A percentile compares a stretch with the other conserved stretches of the same genome.
phyloP scores from a whole-genome alignment of 2,113 vertebrate genomes.

The Octodon degus region DNA sequence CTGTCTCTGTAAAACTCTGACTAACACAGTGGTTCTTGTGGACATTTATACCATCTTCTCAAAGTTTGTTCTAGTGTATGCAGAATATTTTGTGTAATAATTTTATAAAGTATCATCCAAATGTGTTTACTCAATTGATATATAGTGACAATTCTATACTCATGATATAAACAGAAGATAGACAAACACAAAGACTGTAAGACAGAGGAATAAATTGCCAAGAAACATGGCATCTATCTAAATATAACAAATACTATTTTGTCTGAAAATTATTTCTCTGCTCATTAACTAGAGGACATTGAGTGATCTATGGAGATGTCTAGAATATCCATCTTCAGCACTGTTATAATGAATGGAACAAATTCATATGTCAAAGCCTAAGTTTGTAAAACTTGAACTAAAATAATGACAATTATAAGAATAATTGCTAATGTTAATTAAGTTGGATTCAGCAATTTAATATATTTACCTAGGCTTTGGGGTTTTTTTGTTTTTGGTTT shows the following conservation, averaged over 20 bases:
- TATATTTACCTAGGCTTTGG: not conserved
- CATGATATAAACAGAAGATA: not conserved
- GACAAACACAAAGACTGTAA: not conserved
- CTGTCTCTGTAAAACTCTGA: not conserved
- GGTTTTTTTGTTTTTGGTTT: too few species aligned
- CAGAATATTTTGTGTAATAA: not conserved
- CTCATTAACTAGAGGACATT: not conserved
- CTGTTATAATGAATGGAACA: not conserved
- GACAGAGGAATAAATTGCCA: not conserved
- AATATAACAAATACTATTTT: slow-evolving; percentile 14
- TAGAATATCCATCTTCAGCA: not conserved
- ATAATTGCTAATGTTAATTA: not conserved
- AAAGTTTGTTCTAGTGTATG: not conserved
- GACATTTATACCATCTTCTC: not conserved
- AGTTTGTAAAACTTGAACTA: not conserved
- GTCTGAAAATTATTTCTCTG: not conserved
- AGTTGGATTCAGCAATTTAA: not conserved
- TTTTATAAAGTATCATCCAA: slow-evolving; percentile 46
- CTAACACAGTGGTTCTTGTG: not conserved
- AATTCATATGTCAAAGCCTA: not conserved
- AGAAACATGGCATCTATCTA: not conserved
- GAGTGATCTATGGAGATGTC: not conserved
- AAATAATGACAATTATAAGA: not conserved
- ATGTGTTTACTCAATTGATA: not conserved
- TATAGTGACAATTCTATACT: not conserved